A percentile compares a stretch with the other conserved stretches of the same genome.
phyloP scores from a whole-genome alignment of 1,140 invertebrate species.

The Macrobrachium rosenbergii region DNA sequence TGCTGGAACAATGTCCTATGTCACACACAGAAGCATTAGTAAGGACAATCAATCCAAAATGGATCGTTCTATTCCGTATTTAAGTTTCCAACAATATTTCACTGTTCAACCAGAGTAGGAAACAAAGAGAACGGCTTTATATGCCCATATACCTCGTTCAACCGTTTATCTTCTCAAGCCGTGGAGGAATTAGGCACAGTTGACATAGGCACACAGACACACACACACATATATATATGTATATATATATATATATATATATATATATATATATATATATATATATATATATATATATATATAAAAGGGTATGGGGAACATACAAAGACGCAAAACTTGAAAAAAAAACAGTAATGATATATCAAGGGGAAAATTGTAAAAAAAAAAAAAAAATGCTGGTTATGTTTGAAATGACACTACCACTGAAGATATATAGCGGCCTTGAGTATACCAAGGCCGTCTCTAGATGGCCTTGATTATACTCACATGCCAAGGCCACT shows the following conservation, averaged over 20 bases:
- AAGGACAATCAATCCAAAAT: no score
- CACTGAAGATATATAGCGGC: neutral
- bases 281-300: conserved; percentile 11
- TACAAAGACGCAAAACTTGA: neutral
- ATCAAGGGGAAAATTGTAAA: no score
- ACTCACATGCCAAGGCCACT: conserved; percentile 74
- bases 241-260: conserved; percentile 35
- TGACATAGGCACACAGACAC: conserved; percentile 26
- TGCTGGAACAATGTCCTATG: neutral
- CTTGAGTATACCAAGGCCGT: conserved; percentile 70
- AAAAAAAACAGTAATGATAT: neutral
- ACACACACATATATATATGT: conserved; percentile 39
- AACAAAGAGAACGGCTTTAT: no score
- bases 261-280: conserved; percentile 28
- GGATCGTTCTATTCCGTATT: no score
- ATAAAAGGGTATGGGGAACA: neutral
- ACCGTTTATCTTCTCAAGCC: no score
- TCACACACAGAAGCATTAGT: no score
- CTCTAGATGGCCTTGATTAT: neutral
- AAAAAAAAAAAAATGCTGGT: neutral
- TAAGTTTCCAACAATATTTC: no score
- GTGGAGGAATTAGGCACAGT: no score
- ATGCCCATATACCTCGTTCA: neutral
- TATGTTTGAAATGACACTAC: neutral
- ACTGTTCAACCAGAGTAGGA: no score